Evolutionary conservation across 1,140 invertebrate genomes (phyloP), one percentile per base, ranked within the genome.

Genomic region (Lepidostoma basale): DNA sequence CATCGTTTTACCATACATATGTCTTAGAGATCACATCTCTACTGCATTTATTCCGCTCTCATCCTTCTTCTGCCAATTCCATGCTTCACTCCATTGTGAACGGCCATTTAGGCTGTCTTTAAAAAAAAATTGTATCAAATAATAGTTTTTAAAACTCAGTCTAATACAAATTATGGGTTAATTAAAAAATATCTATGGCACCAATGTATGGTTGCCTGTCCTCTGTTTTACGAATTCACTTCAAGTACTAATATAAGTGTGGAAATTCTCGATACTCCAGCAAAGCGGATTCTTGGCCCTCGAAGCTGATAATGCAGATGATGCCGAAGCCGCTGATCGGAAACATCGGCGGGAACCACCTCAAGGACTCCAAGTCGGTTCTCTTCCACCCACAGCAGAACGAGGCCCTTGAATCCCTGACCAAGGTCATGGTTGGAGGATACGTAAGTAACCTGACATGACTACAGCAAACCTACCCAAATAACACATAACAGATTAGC

Each of bases 371-470:
- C 18, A 92, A 93, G 75, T 93, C 92, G 2, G 93, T 96, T 45
- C 81, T 92, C 5, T 94, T 95, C 79, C 90, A 94, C 80, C 88
- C 88, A 2, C 86, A 90, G 75, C 84, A 85, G 42, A 91, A 91
- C 72, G 93, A 95, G 63, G 90, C 91, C 4, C 78, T 95, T 8
- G 90, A 91, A 44, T 90, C 92, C 0, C 83, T 98, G 3, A 94
- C 92, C 5, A 94, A 92, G 84, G 90, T 96, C 45, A 96, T 98
- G 94, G 91, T 89, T 45, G 89, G 88, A 73, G 93, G 94, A 72
- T 96, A 92, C 87, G 95, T 95, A 86, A 91, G 91, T 90, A 74
- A n/a, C n/a, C n/a, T n/a, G n/a, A n/a, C n/a, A n/a, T n/a, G n/a
- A n/a, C n/a, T n/a, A n/a, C n/a, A n/a, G n/a, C n/a, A n/a, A n/a